phyloP scores from a whole-genome alignment of 2,113 vertebrate genomes.

The Tachuris rubrigastra region DNA sequence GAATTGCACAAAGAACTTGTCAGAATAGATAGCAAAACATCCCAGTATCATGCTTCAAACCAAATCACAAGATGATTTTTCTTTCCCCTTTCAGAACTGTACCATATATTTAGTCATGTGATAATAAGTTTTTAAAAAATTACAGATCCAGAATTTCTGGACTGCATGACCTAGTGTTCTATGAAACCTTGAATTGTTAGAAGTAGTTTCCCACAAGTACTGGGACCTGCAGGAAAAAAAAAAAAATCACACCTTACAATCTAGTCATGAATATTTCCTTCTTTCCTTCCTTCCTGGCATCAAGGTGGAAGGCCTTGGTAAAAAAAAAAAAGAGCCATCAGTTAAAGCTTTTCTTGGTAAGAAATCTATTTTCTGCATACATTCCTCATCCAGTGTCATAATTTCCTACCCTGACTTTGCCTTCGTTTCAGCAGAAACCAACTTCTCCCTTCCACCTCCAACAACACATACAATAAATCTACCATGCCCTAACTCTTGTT shows the following conservation, averaged over 20 bases:
- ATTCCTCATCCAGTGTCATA: background rate
- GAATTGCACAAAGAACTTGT: background rate
- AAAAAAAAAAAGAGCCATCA: background rate
- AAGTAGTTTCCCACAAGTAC: background rate
- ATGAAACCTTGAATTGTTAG: background rate
- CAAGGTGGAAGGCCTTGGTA: background rate
- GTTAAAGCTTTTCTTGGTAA: background rate
- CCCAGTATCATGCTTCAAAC: background rate
- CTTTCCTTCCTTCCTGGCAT: background rate
- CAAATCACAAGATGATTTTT: background rate
- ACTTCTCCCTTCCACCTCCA: background rate
- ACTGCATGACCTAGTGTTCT: background rate
- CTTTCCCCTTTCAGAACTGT: background rate
- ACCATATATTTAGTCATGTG: background rate
- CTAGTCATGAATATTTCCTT: background rate
- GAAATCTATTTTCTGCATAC: background rate
- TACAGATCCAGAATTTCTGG: background rate
- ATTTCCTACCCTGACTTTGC: background rate
- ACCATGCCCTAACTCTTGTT: accelerated
- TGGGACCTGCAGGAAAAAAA: background rate
- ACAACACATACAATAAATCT: background rate
- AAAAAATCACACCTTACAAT: background rate
- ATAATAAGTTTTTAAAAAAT: background rate
- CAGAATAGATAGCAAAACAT: background rate
- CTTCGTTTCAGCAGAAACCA: background rate